Evolutionary conservation across 1,140 invertebrate species (phyloP).

Genomic region (Drosophila albomicans): DNA sequence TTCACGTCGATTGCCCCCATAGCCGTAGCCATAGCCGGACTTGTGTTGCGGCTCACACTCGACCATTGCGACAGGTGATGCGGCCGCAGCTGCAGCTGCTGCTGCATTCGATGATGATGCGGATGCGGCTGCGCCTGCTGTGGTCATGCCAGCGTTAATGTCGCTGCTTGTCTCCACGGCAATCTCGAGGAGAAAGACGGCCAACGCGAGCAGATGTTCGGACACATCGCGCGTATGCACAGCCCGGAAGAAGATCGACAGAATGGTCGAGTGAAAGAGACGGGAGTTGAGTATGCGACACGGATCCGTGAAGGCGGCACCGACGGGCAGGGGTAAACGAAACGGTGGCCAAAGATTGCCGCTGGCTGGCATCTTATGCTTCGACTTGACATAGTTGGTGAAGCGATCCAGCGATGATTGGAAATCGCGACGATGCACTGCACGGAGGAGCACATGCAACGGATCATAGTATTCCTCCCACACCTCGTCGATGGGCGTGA

Average conservation of each 20-base stretch:
- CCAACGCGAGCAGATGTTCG: slow-evolving; percentile 93
- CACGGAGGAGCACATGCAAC: slow-evolving; percentile 94
- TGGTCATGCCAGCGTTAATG: slow-evolving; percentile 60
- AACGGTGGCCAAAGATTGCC: slow-evolving; percentile 94
- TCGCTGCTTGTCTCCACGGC: slow-evolving; percentile 89
- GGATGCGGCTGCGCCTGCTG: neutral
- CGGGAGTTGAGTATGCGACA: slow-evolving; percentile 89
- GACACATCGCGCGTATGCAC: slow-evolving; percentile 91
- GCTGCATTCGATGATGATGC: neutral
- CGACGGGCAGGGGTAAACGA: slow-evolving; percentile 88
- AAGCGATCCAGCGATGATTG: slow-evolving; percentile 97
- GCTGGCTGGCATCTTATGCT: slow-evolving; percentile 88
- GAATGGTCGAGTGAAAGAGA: slow-evolving; percentile 94
- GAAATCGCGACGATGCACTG: slow-evolving; percentile 96
- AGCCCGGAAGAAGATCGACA: slow-evolving; percentile 93
- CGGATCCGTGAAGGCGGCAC: slow-evolving; percentile 90
- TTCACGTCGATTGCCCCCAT: slow-evolving; percentile 60
- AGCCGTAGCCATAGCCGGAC: slow-evolving; percentile 50
- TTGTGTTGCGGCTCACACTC: slow-evolving; percentile 67
- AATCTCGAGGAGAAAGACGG: slow-evolving; percentile 94
- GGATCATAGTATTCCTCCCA: slow-evolving; percentile 98
- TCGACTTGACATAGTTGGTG: slow-evolving; percentile 90
- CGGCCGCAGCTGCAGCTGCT: neutral
- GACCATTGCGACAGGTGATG: slow-evolving; percentile 64
- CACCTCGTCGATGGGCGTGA: slow-evolving; percentile 94